Evolutionary conservation across 2,113 vertebrate genomes (phyloP).

Genomic region (Leiothrix lutea): DNA sequence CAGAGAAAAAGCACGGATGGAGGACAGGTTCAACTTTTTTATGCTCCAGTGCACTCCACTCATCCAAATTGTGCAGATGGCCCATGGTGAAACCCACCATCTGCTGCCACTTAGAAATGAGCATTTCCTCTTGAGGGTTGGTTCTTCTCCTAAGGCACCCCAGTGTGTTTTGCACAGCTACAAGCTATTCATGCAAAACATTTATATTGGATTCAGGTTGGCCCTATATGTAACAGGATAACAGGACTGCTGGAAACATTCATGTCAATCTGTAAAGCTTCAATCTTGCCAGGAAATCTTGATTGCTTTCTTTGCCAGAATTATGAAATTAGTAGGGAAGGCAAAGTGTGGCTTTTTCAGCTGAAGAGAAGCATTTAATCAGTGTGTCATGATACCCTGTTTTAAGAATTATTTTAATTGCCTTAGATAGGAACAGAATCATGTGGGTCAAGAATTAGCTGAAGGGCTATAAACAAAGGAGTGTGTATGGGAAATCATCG

Average conservation of each 20-base stretch:
- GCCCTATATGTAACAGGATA: neutral
- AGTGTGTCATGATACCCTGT: neutral
- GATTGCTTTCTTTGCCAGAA: neutral
- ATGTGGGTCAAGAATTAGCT: conserved; percentile 12
- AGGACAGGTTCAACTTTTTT: neutral
- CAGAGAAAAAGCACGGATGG: neutral
- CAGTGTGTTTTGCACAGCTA: neutral
- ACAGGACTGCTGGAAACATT: neutral
- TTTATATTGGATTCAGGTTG: neutral
- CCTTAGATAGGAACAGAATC: conserved; percentile 5
- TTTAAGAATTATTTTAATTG: conserved; percentile 11
- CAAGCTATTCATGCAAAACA: neutral
- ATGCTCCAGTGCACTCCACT: accelerated
- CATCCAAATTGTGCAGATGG: neutral
- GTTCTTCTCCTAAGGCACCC: neutral
- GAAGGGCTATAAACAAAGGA: neutral
- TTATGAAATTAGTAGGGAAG: neutral
- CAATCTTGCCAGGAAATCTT: neutral
- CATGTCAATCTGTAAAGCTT: neutral
- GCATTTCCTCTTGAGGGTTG: neutral
- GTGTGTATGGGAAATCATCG: neutral
- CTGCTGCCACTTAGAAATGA: neutral
- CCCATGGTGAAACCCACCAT: accelerated
- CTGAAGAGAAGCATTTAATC: conserved; percentile 16
- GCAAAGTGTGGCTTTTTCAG: neutral